Evolutionary conservation across 2,113 vertebrate genomes (phyloP).

Genomic region (Diadophis punctatus): DNA sequence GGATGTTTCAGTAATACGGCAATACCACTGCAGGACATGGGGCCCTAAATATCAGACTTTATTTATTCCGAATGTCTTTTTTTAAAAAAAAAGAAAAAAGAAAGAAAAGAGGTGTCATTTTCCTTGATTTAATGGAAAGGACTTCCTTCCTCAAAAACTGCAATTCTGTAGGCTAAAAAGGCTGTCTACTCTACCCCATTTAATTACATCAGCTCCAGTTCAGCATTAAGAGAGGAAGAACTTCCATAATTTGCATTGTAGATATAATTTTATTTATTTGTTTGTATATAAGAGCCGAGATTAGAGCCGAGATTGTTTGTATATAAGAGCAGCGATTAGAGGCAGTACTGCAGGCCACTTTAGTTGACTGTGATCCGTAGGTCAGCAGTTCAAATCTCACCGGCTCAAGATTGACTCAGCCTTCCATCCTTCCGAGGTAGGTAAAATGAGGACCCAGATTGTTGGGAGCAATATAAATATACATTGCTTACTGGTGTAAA

Average conservation of each 20-base stretch:
- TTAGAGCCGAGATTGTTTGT: no score
- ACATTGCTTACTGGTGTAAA: no score
- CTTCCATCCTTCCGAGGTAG: no score
- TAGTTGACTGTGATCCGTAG: no score
- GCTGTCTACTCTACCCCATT: neutral
- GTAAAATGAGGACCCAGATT: no score
- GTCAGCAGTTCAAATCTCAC: no score
- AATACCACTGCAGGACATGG: neutral
- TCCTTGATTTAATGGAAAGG: neutral
- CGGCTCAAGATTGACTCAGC: no score
- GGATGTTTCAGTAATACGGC: neutral
- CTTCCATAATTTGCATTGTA: neutral
- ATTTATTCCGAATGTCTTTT: neutral
- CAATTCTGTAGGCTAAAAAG: neutral
- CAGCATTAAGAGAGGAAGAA: neutral
- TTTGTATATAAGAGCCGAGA: no score
- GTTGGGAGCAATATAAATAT: no score
- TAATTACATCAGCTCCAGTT: neutral
- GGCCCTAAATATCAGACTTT: neutral
- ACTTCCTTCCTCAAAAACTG: neutral
- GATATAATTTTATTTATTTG: neutral
- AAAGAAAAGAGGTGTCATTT: neutral
- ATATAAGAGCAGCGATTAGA: no score
- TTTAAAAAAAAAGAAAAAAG: neutral
- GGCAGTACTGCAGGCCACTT: no score